Percentiles rank a stretch among this genome's conserved stretches.
These are phyloP conservation scores for Centropyge bicolor DNA, from an alignment of 2,797 vertebrate genomes.

Conservation along the genomic window DNA sequence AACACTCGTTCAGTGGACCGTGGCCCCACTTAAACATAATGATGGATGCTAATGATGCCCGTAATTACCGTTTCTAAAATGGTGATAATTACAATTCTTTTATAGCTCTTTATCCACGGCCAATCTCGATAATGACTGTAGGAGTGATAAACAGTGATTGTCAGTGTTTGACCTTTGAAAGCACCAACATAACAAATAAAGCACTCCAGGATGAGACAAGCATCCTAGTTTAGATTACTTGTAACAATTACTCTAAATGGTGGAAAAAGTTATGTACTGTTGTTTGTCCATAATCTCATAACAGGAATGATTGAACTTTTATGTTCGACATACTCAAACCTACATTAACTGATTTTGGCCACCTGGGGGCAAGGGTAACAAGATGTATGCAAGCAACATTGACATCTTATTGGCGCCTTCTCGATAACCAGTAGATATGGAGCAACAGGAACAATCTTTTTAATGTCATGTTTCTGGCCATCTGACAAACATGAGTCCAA, in stretches of 20 bases:
- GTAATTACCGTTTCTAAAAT: conserved; percentile 81
- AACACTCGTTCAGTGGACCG: conserved; percentile 77
- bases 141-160: conserved; percentile 70
- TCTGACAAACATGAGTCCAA: too few species aligned
- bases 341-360: not conserved
- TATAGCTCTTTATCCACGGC: conserved; percentile 73
- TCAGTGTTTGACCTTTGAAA: conserved; percentile 72
- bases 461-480: too few species aligned
- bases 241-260: conserved; percentile 12
- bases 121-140: conserved; percentile 67
- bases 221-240: conserved; percentile 33
- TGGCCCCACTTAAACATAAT: conserved; percentile 79
- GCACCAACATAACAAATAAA: conserved; percentile 50
- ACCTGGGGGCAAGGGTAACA: not conserved
- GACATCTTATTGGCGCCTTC: not conserved
- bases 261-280: conserved; percentile 20
- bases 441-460: not conserved
- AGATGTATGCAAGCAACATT: not conserved
- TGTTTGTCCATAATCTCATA: conserved; percentile 9
- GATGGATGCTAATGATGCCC: conserved; percentile 81
- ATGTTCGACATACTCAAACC: not conserved
- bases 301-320: not conserved
- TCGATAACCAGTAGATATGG: not conserved
- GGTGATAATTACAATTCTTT: conserved; percentile 79
- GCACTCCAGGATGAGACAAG: conserved; percentile 36